Evolutionary conservation across 2,888 invertebrate species (phyloP), one percentile per base, ranked within the genome.

Genomic region (Monopis laevigella): DNA sequence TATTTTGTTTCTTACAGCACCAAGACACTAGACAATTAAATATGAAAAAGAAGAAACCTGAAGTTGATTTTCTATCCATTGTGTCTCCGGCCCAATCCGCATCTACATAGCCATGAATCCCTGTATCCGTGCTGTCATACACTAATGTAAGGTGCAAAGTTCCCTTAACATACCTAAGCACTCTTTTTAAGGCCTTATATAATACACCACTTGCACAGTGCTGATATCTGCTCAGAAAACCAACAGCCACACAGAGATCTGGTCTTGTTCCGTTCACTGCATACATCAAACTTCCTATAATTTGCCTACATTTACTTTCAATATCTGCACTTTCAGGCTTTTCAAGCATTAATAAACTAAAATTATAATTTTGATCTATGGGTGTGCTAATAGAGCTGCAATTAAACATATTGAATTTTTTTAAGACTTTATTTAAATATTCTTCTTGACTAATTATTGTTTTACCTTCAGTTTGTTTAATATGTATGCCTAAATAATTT

Each of bases 41-140:
- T 10, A 43, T 10, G 13, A 42, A 38, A 28, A 45, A 46, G 7
- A 34, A 21, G 13, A 30, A 39, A 18, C 45, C 47, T 10, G 42
- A 24, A 12, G 45, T 42, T 7, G 43, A 47, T 21, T 42, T 45
- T 24, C 45, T 11, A 21, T 39, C 41, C 38, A 6, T 2, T 5
- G 36, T 19, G 34, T 43, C 42, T 8, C 45, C 45, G 3, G 27
- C 45, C 45, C 45, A 45, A 19, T 45, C 45, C 12, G 45, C 18
- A 24, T 42, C 43, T 42, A 45, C 26, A 42, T 36, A 44, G 40
- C 43, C 42, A 19, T 32, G 29, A 13, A 45, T 24, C 18, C 5
- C 5, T 19, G 10, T 19, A 19, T 28, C 14, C 5, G 2, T 28
- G 8, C 11, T 40, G 21, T 41, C 19, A 42, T 28, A 42, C 13